A percentile compares a stretch with the other conserved stretches of the same genome.
These are phyloP conservation scores for Brienomyrus longianalis DNA, from an alignment of 2,113 vertebrate genomes.

Conservation along the genomic window DNA sequence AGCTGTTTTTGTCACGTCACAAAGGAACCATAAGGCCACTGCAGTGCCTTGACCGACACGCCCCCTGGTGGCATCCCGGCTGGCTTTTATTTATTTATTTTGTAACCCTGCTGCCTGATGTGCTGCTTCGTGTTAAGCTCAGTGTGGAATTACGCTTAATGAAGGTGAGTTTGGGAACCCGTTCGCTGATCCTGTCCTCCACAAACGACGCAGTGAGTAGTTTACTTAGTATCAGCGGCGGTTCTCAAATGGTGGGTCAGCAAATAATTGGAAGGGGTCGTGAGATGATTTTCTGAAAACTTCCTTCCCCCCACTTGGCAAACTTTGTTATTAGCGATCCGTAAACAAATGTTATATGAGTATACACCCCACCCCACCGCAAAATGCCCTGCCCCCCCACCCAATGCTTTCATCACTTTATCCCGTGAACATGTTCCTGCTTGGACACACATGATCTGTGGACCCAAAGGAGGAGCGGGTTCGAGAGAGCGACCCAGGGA, in stretches of 20 bases:
- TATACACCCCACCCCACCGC: background rate
- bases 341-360: background rate
- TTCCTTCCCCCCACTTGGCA: background rate
- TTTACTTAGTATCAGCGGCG: background rate
- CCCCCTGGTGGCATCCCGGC: background rate
- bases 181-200: background rate
- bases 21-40: background rate
- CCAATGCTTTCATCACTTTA: background rate
- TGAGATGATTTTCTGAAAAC: background rate
- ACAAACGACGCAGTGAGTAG: background rate
- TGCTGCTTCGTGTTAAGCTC: background rate
- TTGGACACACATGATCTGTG: background rate
- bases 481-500: background rate
- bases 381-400: background rate
- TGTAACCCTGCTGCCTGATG: background rate
- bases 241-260: background rate
- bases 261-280: background rate
- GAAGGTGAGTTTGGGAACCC: background rate
- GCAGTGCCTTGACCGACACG: background rate
- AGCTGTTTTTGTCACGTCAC: background rate
- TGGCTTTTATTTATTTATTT: background rate
- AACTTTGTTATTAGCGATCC: background rate
- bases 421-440: background rate
- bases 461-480: background rate
- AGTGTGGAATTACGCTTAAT: background rate